phyloP scores from a whole-genome alignment of 2,888 invertebrate genomes.

The Drosophila demipolita region DNA sequence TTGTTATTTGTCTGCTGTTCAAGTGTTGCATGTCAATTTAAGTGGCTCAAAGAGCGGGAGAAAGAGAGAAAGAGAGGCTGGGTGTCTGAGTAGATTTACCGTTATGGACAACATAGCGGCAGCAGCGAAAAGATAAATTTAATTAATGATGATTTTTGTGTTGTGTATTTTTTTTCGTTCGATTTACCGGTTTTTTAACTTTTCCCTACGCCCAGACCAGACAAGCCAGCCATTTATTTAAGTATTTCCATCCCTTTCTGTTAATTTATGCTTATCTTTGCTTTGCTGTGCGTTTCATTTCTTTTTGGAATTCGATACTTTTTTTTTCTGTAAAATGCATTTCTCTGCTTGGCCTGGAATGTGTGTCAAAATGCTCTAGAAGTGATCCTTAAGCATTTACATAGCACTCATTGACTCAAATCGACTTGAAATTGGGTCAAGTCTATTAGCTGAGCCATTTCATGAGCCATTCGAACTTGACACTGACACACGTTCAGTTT shows the following conservation, averaged over 20 bases:
- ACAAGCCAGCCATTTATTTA: constrained; percentile 31
- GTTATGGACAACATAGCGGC: constrained; percentile 47
- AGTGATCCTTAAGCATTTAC: constrained; percentile 55
- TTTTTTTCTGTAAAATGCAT: constrained; percentile 65
- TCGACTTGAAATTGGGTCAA: constrained; percentile 60
- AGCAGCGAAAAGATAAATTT: constrained; percentile 59
- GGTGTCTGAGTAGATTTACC: constrained; percentile 42
- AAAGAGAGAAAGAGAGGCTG: neutral
- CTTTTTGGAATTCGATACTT: constrained; percentile 32
- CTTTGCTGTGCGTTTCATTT: constrained; percentile 48
- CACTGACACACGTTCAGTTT: constrained; percentile 47
- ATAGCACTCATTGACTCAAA: constrained; percentile 21
- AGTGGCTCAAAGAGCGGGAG: constrained; percentile 10
- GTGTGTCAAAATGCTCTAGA: constrained; percentile 54
- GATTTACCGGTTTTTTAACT: constrained; percentile 73
- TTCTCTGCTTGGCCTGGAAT: constrained; percentile 42
- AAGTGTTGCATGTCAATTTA: constrained; percentile 37
- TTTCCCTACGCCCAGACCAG: constrained; percentile 61
- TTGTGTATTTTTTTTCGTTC: constrained; percentile 43
- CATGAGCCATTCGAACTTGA: constrained; percentile 49
- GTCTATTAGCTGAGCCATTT: constrained; percentile 40
- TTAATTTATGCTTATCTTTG: constrained; percentile 63
- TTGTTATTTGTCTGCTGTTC: constrained; percentile 15
- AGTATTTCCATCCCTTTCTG: constrained; percentile 37
- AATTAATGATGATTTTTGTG: constrained; percentile 67